Conservation (phyloP, 2,113 vertebrate species). For the Scolopax mira region DNA sequence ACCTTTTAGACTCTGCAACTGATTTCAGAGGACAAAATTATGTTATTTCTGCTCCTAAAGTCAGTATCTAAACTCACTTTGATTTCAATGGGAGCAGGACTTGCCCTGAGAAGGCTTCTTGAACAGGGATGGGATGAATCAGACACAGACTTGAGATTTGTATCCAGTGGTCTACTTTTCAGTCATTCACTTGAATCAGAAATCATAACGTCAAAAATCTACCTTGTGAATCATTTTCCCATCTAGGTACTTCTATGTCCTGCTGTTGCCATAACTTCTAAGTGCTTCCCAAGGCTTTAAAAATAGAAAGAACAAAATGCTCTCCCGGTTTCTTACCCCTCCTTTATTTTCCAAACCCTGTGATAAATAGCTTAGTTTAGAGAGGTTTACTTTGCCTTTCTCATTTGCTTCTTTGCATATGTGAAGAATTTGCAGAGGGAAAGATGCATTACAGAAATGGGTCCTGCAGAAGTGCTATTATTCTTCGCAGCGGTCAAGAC, state of each 20-base stretch:
- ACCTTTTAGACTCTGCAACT: background rate
- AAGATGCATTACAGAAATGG: background rate
- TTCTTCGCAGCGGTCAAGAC: background rate
- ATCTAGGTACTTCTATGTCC: background rate
- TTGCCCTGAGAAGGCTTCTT: background rate
- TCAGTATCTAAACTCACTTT: background rate
- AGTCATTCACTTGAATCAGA: background rate
- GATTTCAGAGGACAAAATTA: background rate
- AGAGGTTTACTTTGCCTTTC: slow-evolving; percentile 11
- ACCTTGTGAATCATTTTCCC: background rate
- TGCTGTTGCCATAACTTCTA: background rate
- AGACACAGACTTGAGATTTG: background rate
- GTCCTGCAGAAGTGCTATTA: background rate
- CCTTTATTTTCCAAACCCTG: slow-evolving; percentile 44
- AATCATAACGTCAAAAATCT: background rate
- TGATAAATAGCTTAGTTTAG: slow-evolving; percentile 34
- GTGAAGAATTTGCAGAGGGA: background rate
- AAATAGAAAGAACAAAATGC: slow-evolving; percentile 59
- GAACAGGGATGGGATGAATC: background rate
- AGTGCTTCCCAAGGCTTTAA: slow-evolving; percentile 51
- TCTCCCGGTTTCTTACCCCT: background rate
- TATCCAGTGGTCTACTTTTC: background rate
- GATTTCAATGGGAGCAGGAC: background rate
- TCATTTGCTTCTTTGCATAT: background rate
- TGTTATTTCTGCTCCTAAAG: background rate